phyloP scores from a whole-genome alignment of 2,797 vertebrate genomes.

The Poeciliopsis turneri region DNA sequence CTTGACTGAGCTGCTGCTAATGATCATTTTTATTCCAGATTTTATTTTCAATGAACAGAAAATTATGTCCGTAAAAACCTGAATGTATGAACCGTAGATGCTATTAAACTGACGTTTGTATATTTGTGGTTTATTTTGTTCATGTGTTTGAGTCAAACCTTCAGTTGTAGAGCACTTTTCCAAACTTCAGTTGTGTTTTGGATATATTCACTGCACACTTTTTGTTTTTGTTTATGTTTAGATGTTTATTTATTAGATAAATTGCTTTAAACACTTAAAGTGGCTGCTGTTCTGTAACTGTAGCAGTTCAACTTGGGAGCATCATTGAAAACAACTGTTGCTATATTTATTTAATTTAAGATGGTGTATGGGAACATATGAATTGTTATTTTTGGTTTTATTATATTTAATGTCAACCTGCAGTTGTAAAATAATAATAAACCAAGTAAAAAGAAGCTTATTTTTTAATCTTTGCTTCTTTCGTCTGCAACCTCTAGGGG shows the following conservation, averaged over 20 bases:
- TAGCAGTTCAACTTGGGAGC: slow-evolving; percentile 17
- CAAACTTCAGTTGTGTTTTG: slow-evolving; percentile 7
- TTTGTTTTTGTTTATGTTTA: slow-evolving; percentile 8
- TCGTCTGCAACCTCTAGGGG: neutral
- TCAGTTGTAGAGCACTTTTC: slow-evolving; percentile 11
- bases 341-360: slow-evolving; percentile 44
- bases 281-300: slow-evolving; percentile 33
- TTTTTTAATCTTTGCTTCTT: neutral
- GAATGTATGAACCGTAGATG: slow-evolving; percentile 74
- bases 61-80: slow-evolving; percentile 36
- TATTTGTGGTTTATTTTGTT: slow-evolving; percentile 20
- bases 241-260: slow-evolving; percentile 53
- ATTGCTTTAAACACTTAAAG: slow-evolving; percentile 19
- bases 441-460: slow-evolving; percentile 28
- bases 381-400: slow-evolving; percentile 35
- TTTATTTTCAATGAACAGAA: slow-evolving; percentile 38
- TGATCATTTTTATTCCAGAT: slow-evolving; percentile 28
- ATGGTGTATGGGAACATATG: slow-evolving; percentile 36
- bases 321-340: slow-evolving; percentile 34
- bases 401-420: slow-evolving; percentile 39
- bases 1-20: slow-evolving; percentile 61
- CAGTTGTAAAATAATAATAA: slow-evolving; percentile 37
- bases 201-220: neutral
- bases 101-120: slow-evolving; percentile 48
- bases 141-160: slow-evolving; percentile 11